These are phyloP conservation scores for Ceratina japonica DNA, from an alignment of 1,140 invertebrate species.

Conservation along the genomic window DNA sequence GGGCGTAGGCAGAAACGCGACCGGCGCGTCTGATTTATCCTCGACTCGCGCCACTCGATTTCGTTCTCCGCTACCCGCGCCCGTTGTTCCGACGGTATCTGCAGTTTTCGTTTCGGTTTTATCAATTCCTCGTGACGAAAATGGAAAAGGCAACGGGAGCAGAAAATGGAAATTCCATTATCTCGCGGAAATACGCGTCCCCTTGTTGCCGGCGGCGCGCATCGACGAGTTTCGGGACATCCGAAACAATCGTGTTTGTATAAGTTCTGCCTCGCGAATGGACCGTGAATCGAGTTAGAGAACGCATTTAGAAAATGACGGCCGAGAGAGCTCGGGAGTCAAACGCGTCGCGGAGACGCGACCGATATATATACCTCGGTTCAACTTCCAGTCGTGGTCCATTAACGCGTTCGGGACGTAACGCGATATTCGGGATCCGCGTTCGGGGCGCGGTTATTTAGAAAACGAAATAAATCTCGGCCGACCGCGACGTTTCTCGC, in stretches of 20 bases:
- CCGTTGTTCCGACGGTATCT: too few species aligned
- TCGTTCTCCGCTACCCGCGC: too few species aligned
- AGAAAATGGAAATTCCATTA: background rate
- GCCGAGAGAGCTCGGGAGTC: background rate
- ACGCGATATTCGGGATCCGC: background rate
- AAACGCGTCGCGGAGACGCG: too few species aligned
- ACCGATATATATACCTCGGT: too few species aligned
- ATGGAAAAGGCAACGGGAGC: background rate
- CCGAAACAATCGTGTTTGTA: background rate
- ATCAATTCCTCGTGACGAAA: background rate
- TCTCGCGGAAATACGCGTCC: background rate
- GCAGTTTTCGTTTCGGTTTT: background rate
- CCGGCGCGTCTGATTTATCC: background rate
- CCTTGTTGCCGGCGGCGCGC: background rate
- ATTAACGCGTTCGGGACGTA: background rate
- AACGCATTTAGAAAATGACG: background rate
- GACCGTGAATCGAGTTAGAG: background rate
- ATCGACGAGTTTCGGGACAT: background rate
- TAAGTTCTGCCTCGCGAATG: background rate
- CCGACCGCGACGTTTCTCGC: background rate
- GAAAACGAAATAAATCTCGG: constrained; percentile 12
- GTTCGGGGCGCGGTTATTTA: constrained; percentile 24
- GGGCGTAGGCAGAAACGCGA: too few species aligned
- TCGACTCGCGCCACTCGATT: background rate
- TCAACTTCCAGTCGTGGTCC: background rate